Conservation (phyloP, 2,888 invertebrate species). For the Tanypteryx hageni region DNA sequence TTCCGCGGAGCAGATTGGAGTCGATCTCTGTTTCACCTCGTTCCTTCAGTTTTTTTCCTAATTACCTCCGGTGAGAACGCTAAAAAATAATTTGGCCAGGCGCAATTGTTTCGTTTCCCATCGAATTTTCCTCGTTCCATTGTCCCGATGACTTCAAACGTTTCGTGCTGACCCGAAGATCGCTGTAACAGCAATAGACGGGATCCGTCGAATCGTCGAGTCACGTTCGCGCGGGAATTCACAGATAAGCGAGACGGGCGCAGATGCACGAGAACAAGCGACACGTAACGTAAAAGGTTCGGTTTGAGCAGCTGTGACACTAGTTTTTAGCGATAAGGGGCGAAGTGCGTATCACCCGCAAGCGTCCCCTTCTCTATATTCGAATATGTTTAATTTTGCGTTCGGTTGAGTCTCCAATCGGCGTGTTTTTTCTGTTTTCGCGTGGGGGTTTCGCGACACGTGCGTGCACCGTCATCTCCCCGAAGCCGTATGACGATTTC, state of each 20-base stretch:
- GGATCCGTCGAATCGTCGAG: neutral
- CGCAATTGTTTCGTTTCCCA: neutral
- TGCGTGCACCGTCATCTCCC: neutral
- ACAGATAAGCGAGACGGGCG: neutral
- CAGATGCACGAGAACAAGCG: slow-evolving; percentile 13
- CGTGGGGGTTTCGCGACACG: too few relatives aligned
- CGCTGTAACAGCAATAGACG: neutral
- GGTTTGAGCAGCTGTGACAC: neutral
- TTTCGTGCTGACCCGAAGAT: neutral
- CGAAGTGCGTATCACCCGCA: neutral
- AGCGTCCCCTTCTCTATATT: too few relatives aligned
- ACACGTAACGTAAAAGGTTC: neutral
- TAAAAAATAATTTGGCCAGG: neutral
- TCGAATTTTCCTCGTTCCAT: neutral
- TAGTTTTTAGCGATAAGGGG: neutral
- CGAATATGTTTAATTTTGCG: too few relatives aligned
- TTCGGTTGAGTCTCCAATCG: too few relatives aligned
- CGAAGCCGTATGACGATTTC: neutral
- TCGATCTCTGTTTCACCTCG: neutral
- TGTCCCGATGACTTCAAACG: neutral
- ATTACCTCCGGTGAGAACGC: neutral
- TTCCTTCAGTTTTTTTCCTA: neutral
- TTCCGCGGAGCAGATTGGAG: neutral
- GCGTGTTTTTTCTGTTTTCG: too few relatives aligned
- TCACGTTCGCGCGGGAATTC: neutral